Conservation (phyloP, 2,797 vertebrate species). For the Gallinago nigripennis region DNA sequence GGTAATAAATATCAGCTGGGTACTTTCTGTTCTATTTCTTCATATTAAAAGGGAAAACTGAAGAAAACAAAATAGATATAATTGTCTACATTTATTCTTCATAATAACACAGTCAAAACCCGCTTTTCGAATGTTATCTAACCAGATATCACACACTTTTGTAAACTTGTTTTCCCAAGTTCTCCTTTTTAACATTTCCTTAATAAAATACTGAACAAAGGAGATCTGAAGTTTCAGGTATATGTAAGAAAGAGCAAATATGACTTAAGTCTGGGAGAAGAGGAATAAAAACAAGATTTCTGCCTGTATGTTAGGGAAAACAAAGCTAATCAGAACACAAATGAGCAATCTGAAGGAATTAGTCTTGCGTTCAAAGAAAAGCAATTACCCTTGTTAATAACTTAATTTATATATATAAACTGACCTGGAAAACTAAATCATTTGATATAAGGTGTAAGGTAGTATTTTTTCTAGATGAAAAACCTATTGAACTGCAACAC, state of each 20-base stretch:
- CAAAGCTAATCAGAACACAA: neutral
- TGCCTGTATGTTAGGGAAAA: too few relatives aligned
- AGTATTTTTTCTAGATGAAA: neutral
- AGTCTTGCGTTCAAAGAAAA: neutral
- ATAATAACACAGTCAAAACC: neutral
- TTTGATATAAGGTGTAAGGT: neutral
- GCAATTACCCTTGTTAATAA: neutral
- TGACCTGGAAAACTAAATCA: neutral
- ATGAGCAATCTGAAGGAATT: neutral
- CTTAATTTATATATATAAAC: neutral
- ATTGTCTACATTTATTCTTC: neutral
- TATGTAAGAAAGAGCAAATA: neutral
- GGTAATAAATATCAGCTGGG: neutral
- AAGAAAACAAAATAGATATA: neutral
- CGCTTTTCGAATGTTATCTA: neutral
- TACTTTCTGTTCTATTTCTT: neutral
- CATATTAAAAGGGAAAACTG: neutral
- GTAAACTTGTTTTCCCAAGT: neutral
- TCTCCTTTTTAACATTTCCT: neutral
- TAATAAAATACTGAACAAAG: neutral
- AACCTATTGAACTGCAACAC: neutral
- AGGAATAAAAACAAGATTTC: neutral
- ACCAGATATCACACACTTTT: neutral
- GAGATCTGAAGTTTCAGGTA: neutral
- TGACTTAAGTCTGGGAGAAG: neutral